Evolutionary conservation across 2,888 invertebrate genomes (phyloP), one percentile per base, ranked within the genome.

Genomic region (Arrhopalites spinosus): DNA sequence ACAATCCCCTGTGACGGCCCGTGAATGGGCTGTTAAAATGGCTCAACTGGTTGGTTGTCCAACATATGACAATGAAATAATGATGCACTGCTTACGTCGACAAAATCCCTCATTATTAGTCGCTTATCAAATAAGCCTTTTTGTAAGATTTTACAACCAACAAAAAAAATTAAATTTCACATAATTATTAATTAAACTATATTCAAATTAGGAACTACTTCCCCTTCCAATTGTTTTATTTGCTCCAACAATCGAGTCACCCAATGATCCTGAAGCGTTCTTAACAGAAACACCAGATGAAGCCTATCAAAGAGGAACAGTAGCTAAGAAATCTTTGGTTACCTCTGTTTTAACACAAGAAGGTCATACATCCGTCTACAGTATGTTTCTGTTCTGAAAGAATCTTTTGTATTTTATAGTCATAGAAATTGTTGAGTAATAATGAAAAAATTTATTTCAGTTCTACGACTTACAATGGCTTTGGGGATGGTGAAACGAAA

Each of bases 221-320:
- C 71, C 71, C 1, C 15, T 71, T 11, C 71, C 71, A 13, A 43
- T 71, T 20, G 59, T 68, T 1, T 36, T 70, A 13, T 50, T 75
- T 43, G 47, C 47, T 8, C 71, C 67, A 1, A 63, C 63, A 7
- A 66, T 76, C 23, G 76, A 73, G 47, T n/a, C 36, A 17, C 20
- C 45, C 2, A 47, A 45, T 13, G 45, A 30, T 47, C 73, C 76
- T 1, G 68, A 50, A 2, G 23, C 79, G 23, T 82, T 79, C 67
- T n/a, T 82, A 0, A 78, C 78, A 8, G 76, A 78, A 59, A 77
- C 76, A 64, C 80, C 82, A 25, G 82, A 80, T 20, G 79, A 80
- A 29, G 77, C 78, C 17, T 82, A 82, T 45, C 64, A 45, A 20
- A 74, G 75, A 66, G 77, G 76, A 2, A 66, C 30, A 15, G 82